Evolutionary conservation across 1,140 invertebrate genomes (phyloP), one percentile per base, ranked within the genome.

Genomic region (Campoletis sonorensis): DNA sequence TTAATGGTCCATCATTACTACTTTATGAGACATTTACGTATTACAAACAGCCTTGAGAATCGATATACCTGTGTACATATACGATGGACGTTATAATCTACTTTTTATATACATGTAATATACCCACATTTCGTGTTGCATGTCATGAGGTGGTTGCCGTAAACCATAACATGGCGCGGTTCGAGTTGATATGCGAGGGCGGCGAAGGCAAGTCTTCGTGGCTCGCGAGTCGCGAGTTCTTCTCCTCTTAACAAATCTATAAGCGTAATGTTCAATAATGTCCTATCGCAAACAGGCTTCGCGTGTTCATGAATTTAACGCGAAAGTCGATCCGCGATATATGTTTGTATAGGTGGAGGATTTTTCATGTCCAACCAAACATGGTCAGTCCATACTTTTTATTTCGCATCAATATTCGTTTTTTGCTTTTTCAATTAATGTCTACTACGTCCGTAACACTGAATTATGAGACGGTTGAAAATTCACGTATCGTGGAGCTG

Each of bases 201-300:
- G 54, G 54, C 21, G 54, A 21, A 23, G 54, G 18, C 54, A 23
- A 58, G 54, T 23, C 54, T 58, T n/a, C 54, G 54, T 21, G 18
- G 54, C 54, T 30, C 68, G 68, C 27, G 68, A 7, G 4, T 30
- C 68, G 68, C 27, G 68, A 7, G 4, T 26, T 33, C 68, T 33
- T 30, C 26, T 71, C 26, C 27, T 27, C 54, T 71, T 45, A 45
- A 71, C 68, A 27, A 71, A 71, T 71, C 68, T 71, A 71, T 71
- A 71, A 71, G 26, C 68, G 68, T 71, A 37, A 71, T 45, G 68
- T 71, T 71, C 68, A 30, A 71, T 71, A 71, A 30, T 71, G 68
- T 71, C 26, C 68, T 71, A n/a, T 71, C n/a, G 21, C 68, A 71
- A 70, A 70, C n/a, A 71, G 27, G 68, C 16, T 26, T 37, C 37